Percentiles rank a stretch among this genome's conserved stretches.
phyloP scores from a whole-genome alignment of 2,113 vertebrate genomes.

The Tretioscincus oriximinensis region DNA sequence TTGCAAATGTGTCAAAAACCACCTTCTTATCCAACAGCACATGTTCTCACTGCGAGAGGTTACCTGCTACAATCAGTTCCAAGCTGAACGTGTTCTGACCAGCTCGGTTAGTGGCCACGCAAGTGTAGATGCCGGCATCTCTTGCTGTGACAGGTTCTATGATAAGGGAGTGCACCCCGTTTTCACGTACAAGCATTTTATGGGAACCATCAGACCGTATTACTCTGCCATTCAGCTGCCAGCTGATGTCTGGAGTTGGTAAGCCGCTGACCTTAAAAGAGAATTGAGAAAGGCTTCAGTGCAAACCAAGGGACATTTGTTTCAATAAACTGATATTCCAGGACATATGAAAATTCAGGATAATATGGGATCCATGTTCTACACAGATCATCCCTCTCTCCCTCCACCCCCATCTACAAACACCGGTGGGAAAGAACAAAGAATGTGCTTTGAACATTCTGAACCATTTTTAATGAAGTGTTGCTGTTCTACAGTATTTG shows the following conservation, averaged over 20 bases:
- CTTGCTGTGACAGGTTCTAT: slow-evolving; percentile 90
- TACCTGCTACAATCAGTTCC: slow-evolving; percentile 96
- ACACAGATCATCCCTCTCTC: neutral
- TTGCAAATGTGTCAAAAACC: neutral
- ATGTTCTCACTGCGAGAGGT: neutral
- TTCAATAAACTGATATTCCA: slow-evolving; percentile 19
- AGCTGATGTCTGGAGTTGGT: slow-evolving; percentile 92
- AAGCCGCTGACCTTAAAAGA: slow-evolving; percentile 90
- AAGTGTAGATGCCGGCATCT: slow-evolving; percentile 94
- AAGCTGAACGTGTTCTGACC: slow-evolving; percentile 96
- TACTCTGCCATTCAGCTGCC: slow-evolving; percentile 91
- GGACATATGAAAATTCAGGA: neutral
- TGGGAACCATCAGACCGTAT: slow-evolving; percentile 90
- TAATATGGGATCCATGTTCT: neutral
- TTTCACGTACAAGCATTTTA: slow-evolving; percentile 97
- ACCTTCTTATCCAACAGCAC: neutral
- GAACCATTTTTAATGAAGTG: slow-evolving; percentile 26
- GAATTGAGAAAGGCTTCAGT: slow-evolving; percentile 15
- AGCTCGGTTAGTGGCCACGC: slow-evolving; percentile 91
- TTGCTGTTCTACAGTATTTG: slow-evolving; percentile 13
- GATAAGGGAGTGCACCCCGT: slow-evolving; percentile 93
- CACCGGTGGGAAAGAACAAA: no score
- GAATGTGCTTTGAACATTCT: no score
- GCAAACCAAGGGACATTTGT: neutral
- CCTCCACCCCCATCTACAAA: neutral